Conservation (phyloP, 2,888 invertebrate species). For the Horisme vitalbata region DNA sequence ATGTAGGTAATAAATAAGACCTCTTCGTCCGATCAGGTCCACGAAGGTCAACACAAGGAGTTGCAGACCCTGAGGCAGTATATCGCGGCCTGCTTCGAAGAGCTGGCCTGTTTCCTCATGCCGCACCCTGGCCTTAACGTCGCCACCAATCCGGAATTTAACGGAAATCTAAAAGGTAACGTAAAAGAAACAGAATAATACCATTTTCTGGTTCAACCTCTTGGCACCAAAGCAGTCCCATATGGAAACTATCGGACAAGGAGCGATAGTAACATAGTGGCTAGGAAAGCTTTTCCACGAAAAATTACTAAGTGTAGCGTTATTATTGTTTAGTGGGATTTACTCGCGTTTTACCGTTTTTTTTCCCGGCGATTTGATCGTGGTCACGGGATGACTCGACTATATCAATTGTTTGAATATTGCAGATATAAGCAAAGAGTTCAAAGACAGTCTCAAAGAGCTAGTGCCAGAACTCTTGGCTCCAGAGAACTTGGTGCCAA, state of each 20-base stretch:
- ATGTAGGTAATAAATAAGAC: not conserved
- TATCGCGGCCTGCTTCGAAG: conserved; percentile 95
- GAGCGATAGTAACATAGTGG: too few relatives aligned
- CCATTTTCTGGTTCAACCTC: too few relatives aligned
- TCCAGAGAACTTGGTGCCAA: conserved; percentile 94
- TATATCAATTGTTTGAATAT: conserved; percentile 16
- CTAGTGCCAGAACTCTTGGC: conserved; percentile 94
- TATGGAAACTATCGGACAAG: too few relatives aligned
- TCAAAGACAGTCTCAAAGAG: conserved; percentile 90
- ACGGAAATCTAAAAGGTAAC: conserved; percentile 92
- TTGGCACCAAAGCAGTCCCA: too few relatives aligned
- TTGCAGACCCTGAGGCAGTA: conserved; percentile 94
- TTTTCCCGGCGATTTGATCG: too few relatives aligned
- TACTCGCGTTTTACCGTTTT: too few relatives aligned
- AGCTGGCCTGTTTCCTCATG: conserved; percentile 97
- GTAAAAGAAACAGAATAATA: too few relatives aligned
- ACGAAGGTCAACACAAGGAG: conserved; percentile 96
- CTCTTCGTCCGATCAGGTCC: conserved; percentile 72
- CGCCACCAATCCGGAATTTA: conserved; percentile 96
- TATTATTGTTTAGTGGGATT: too few relatives aligned
- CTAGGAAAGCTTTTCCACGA: too few relatives aligned
- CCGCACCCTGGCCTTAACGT: conserved; percentile 99
- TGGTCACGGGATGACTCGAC: too few relatives aligned
- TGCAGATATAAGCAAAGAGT: conserved; percentile 95
- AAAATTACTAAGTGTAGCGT: too few relatives aligned